Evolutionary conservation across 2,113 vertebrate species (phyloP), one percentile per base, ranked within the genome.

Genomic region (Dolichotis patagonum): DNA sequence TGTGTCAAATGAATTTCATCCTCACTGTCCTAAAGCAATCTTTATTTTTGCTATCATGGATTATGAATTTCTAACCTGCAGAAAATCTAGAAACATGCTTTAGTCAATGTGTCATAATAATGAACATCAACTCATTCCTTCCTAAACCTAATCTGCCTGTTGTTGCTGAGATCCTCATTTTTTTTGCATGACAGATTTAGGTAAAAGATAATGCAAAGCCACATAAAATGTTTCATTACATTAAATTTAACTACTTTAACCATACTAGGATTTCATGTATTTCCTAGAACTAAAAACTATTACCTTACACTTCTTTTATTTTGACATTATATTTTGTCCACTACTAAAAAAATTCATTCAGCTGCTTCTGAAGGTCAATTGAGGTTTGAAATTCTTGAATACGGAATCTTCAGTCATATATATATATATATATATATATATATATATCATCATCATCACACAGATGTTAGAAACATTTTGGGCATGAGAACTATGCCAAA

Each of bases 381-480:
- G 91, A 56, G 94, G 58, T 88, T 97, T 96, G 52, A 96, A 88
- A 97, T 96, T 97, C 97, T 98, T 98, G 93, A 97, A 97, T 88
- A 92, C 80, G 82, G 78, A 95, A 95, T 97, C 92, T 88, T 97
- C 62, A 63, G 58, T 85, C n/a, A n/a, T n/a, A n/a, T n/a, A n/a
- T n/a, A n/a, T n/a, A n/a, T n/a, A n/a, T n/a, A n/a, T n/a, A n/a
- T n/a, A n/a, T n/a, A n/a, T n/a, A n/a, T n/a, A n/a, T n/a, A n/a
- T n/a, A n/a, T n/a, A n/a, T n/a, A n/a, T n/a, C n/a, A n/a, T n/a
- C n/a, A n/a, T n/a, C n/a, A n/a, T n/a, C n/a, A 91, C 73, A 94
- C 96, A 98, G 96, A 97, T 97, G 96, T 97, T 97, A 96, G 96
- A 94, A 97, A 92, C 94, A 98, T 98, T 97, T 95, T 32, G 88